Evolutionary conservation across 2,888 invertebrate species (phyloP).

Genomic region (Myathropa florea): DNA sequence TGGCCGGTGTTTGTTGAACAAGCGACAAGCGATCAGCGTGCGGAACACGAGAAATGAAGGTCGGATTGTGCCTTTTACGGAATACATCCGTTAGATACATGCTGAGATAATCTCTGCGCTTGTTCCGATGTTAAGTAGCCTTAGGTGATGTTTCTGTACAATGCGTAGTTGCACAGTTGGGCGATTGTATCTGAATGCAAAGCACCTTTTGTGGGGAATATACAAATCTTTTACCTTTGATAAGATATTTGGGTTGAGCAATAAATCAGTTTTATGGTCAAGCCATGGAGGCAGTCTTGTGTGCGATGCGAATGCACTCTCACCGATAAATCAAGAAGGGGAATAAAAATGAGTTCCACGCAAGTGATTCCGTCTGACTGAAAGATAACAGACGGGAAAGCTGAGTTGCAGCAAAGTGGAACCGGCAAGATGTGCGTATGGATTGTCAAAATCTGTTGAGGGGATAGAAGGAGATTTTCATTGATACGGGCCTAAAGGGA

Average conservation of each 20-base stretch:
- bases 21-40: conserved; percentile 36
- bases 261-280: conserved; percentile 5
- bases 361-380: neutral
- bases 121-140: conserved; percentile 10
- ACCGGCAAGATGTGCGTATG: too few species aligned
- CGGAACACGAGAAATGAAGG: conserved; percentile 64
- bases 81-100: conserved; percentile 57
- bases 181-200: neutral
- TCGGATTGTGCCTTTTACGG: conserved; percentile 59
- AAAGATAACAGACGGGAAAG: too few species aligned
- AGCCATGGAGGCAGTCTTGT: neutral
- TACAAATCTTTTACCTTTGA: neutral
- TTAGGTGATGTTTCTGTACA: neutral
- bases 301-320: neutral
- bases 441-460: too few species aligned
- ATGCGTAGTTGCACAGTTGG: neutral
- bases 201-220: neutral
- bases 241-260: neutral
- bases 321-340: neutral
- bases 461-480: too few species aligned
- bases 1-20: conserved; percentile 30
- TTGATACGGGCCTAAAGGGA: too few species aligned
- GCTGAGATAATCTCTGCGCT: conserved; percentile 44
- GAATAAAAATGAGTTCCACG: neutral
- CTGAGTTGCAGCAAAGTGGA: too few species aligned